Conservation (phyloP, 2,888 invertebrate species). For the Drosophila peninsularis region DNA sequence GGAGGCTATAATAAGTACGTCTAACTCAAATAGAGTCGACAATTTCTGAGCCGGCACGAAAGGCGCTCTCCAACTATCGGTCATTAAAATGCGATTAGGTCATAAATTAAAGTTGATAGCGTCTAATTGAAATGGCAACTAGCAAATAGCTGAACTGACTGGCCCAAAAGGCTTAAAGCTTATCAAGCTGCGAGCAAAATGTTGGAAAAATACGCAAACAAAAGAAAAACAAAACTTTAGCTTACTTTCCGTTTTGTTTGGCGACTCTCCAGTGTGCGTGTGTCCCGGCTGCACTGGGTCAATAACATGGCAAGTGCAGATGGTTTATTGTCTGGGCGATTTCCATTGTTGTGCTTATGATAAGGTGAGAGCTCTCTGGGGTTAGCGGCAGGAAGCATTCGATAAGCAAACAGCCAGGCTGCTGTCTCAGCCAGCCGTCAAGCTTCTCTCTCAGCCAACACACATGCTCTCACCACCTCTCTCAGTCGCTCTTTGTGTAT, state of each 20-base stretch:
- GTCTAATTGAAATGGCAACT: constrained; percentile 42
- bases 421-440: constrained; percentile 18
- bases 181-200: constrained; percentile 7
- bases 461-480: constrained; percentile 2
- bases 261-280: constrained; percentile 1
- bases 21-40: constrained; percentile 28
- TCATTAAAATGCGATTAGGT: constrained; percentile 43
- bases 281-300: constrained; percentile 62
- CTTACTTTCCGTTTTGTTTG: constrained; percentile 57
- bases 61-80: constrained; percentile 8
- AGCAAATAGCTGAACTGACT: constrained; percentile 12
- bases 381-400: constrained; percentile 37
- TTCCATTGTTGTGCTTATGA: constrained; percentile 46
- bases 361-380: constrained; percentile 29
- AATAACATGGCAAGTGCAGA: constrained; percentile 73
- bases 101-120: constrained; percentile 43
- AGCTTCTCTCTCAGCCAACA: constrained; percentile 1
- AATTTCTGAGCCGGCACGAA: constrained; percentile 27
- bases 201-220: constrained; percentile 4
- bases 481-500: background rate
- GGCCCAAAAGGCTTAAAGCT: constrained; percentile 24
- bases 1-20: constrained; percentile 15
- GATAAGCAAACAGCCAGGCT: constrained; percentile 49
- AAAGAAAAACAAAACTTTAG: constrained; percentile 14
- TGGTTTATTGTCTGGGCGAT: constrained; percentile 32